Evolutionary conservation across 2,797 vertebrate species (phyloP), one percentile per base, ranked within the genome.

Genomic region (Corythornis leucogaster): DNA sequence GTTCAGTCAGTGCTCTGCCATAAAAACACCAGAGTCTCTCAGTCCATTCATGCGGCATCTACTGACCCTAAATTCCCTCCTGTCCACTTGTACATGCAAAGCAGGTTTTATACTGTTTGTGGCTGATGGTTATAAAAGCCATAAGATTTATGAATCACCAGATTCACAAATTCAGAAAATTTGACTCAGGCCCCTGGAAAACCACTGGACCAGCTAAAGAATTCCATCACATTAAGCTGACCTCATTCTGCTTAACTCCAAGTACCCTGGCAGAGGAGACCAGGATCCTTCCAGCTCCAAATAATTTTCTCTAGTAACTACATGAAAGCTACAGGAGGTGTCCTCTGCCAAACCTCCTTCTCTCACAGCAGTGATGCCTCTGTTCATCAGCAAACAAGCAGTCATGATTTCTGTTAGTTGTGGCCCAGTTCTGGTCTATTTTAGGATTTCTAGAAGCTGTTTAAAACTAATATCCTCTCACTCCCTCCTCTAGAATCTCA

Each of bases 351-450:
- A 90, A 93, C 48, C 62, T 79, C 81, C 91, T 74, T 45, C 85
- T 74, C 77, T 92, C 64, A 67, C 77, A 86, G 82, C 70, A 82
- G 42, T 0, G 2, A 43, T 63, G 82, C 68, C 77, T 90, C 67
- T 77, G 77, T 8, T 92, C 57, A n/a, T 22, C 85, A 77, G 70
- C 2, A 38, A 77, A 70, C 2, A 38, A 86, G 63, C 77, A 89
- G 42, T 12, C 75, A 58, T 12, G 5, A 38, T 51, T 88, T 35
- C 91, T 93, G 38, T 21, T 83, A 55, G 33, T 19, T 68, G 71
- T 73, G 86, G 79, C 73, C 69, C 84, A 85, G 61, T 75, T 92
- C 80, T 87, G 54, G 24, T 87, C 88, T 96, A 90, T 89, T 96
- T 93, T 80, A 58, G 68, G 81, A 88, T 79, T 89, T 87, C 75